Percentiles rank a stretch among this genome's conserved stretches.
Conservation (phyloP, 2,888 invertebrate genomes). For the Helicoverpa assulta region DNA sequence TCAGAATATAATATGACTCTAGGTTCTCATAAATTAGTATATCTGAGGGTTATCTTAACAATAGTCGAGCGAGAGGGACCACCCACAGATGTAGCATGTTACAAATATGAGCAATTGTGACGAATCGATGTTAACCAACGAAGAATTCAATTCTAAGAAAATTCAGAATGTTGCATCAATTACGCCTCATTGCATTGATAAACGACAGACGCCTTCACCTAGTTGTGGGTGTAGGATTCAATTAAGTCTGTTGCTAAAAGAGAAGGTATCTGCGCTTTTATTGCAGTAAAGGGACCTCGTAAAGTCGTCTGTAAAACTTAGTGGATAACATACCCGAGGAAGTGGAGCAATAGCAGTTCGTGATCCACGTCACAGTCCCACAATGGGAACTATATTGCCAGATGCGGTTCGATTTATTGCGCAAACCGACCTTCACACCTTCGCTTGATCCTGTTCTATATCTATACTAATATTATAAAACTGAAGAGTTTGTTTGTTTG, state of each 20-base stretch:
- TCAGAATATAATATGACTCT: slow-evolving; percentile 28
- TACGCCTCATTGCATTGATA: slow-evolving; percentile 58
- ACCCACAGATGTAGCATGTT: slow-evolving; percentile 10
- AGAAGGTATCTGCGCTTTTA: slow-evolving; percentile 61
- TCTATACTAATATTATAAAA: too few relatives aligned
- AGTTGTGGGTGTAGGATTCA: slow-evolving; percentile 62
- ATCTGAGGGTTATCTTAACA: slow-evolving; percentile 27
- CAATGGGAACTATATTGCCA: slow-evolving; percentile 79
- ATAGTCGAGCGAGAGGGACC: slow-evolving; percentile 27
- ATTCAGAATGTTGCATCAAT: slow-evolving; percentile 54
- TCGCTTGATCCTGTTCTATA: slow-evolving; percentile 73
- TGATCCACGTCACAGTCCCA: slow-evolving; percentile 77
- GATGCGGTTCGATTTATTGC: slow-evolving; percentile 79
- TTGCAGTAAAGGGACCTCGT: slow-evolving; percentile 62
- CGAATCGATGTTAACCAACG: neutral
- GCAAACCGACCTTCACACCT: slow-evolving; percentile 78
- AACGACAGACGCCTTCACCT: slow-evolving; percentile 62
- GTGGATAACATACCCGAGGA: slow-evolving; percentile 66
- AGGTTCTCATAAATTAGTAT: slow-evolving; percentile 37
- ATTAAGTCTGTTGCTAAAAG: slow-evolving; percentile 58
- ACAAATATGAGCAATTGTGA: neutral
- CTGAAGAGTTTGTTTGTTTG: too few relatives aligned
- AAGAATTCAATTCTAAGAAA: slow-evolving; percentile 23
- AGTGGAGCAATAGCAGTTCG: slow-evolving; percentile 75
- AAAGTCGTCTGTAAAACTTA: slow-evolving; percentile 54